Evolutionary conservation across 2,797 vertebrate genomes (phyloP), one percentile per base, ranked within the genome.

Genomic region (Sebastes steindachneri): DNA sequence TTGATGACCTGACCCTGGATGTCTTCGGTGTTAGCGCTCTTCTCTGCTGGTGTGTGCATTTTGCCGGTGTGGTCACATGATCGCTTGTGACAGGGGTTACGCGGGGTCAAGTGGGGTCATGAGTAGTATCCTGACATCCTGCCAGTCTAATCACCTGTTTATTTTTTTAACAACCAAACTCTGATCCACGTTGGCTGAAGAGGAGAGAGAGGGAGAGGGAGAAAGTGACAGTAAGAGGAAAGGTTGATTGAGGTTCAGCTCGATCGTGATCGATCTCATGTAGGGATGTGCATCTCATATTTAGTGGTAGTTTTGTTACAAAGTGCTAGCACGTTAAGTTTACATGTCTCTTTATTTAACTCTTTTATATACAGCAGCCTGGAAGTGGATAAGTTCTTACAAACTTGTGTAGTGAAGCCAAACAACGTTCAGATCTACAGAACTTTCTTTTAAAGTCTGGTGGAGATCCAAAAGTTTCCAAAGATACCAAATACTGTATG

Each of bases 41-140:
- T 48, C 35, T 28, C 51, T 21, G 67, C 28, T 3, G 21, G 21
- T n/a, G 37, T 66, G 68, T 64, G 77, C 48, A 14, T 67, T 74
- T 76, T 65, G 65, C 68, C 26, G 75, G 55, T 68, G 72, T 91
- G 94, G 94, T 95, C 92, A 94, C 93, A 95, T 95, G 95, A 96
- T 95, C 84, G 68, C 89, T 94, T 92, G 91, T 95, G 96, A 95
- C 95, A 96, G 95, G 76, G 93, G 94, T 95, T 92, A 84, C 51
- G 11, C 73, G 82, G 87, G 94, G 95, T 96, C 95, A 96, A 96
- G 96, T 96, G 95, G 95, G 94, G 95, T 96, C 94, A 86, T 68
- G 79, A 88, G 90, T 79, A 80, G 85, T 89, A 95, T 95, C 95
- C 96, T 94, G 95, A 91, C 92, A 88, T 94, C 92, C 93, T 92